Conservation (phyloP, 2,888 invertebrate species). For the Chromoteleia sp. region DNA sequence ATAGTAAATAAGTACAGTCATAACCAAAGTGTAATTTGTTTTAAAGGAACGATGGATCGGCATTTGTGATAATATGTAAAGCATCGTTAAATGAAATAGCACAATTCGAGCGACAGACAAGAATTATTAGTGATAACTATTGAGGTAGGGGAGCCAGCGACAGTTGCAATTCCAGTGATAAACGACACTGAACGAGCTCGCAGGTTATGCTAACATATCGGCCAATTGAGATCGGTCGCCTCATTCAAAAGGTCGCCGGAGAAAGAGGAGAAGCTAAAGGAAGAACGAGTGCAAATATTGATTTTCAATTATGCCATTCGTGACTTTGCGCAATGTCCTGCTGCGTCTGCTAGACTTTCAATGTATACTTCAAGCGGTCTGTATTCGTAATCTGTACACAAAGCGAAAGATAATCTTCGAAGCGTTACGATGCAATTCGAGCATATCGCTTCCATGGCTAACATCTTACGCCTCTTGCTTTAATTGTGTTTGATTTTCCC, state of each 20-base stretch:
- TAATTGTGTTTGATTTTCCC: constrained; percentile 71
- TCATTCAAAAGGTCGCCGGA: constrained; percentile 65
- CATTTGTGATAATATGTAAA: constrained; percentile 1
- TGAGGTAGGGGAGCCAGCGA: constrained; percentile 41
- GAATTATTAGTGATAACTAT: constrained; percentile 53
- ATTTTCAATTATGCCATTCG: constrained; percentile 83
- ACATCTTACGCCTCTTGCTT: constrained; percentile 69
- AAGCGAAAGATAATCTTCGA: constrained; percentile 66
- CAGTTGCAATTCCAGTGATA: constrained; percentile 65
- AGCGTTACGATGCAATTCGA: constrained; percentile 65
- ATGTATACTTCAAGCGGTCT: constrained; percentile 63
- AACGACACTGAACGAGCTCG: constrained; percentile 54
- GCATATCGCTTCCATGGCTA: constrained; percentile 64
- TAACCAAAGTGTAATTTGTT: constrained; percentile 5
- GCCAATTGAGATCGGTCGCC: constrained; percentile 69
- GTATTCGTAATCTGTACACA: constrained; percentile 69
- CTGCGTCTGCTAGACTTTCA: constrained; percentile 68
- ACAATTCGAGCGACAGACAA: constrained; percentile 27
- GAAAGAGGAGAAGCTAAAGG: constrained; percentile 71
- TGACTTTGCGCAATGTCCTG: constrained; percentile 82
- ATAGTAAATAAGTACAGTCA: constrained; percentile 1
- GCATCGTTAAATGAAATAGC: constrained; percentile 35
- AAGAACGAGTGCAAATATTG: constrained; percentile 80
- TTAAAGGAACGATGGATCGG: constrained; percentile 2
- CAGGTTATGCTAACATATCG: constrained; percentile 69